Conservation (phyloP, 2,888 invertebrate genomes). For the Phortica okadai region DNA sequence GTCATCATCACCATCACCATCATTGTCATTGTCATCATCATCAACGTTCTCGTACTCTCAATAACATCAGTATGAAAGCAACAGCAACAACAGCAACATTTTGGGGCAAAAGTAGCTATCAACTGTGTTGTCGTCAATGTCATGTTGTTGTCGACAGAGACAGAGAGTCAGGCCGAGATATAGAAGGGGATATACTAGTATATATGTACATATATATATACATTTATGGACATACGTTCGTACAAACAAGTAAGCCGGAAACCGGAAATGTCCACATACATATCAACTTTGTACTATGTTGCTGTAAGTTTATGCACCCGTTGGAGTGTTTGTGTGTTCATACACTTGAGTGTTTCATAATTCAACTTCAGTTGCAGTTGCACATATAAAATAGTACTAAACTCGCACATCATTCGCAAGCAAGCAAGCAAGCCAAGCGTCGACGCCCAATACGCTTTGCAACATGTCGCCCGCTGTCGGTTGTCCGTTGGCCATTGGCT, state of each 20-base stretch:
- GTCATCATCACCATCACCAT: neutral
- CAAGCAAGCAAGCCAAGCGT: neutral
- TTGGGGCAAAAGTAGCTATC: conserved; percentile 19
- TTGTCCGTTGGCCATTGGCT: conserved; percentile 26
- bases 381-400: conserved; percentile 26
- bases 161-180: conserved; percentile 42
- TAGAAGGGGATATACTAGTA: neutral
- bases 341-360: conserved; percentile 52
- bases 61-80: conserved; percentile 5
- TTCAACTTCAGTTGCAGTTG: conserved; percentile 52
- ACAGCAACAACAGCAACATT: conserved; percentile 3
- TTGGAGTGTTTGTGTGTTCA: conserved; percentile 36
- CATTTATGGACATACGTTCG: conserved; percentile 1
- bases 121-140: conserved; percentile 19
- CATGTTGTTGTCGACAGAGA: conserved; percentile 41
- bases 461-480: conserved; percentile 2
- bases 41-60: neutral
- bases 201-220: neutral
- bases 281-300: conserved; percentile 15
- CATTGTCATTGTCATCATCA: conserved; percentile 9
- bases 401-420: neutral
- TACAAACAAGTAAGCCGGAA: conserved; percentile 14
- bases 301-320: conserved; percentile 10
- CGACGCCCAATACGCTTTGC: conserved; percentile 41
- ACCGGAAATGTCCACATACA: conserved; percentile 39